Evolutionary conservation across 2,797 vertebrate species (phyloP).

Genomic region (Helostoma temminkii): DNA sequence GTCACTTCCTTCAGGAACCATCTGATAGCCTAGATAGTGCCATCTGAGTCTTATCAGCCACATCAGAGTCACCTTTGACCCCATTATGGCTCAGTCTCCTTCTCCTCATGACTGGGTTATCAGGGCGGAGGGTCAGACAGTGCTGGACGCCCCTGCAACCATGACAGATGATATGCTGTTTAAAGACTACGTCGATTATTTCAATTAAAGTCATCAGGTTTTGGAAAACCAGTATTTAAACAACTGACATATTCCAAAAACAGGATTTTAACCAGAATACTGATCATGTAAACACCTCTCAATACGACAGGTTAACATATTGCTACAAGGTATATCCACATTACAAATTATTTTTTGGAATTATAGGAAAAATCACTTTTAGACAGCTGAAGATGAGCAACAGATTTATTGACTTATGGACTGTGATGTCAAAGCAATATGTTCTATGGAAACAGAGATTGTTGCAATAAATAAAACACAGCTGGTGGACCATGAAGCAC

Average conservation of each 20-base stretch:
- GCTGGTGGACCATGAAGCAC: not conserved
- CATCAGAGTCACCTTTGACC: constrained; percentile 13
- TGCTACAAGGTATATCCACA: too few species aligned
- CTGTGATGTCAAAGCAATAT: not conserved
- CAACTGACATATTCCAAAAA: not conserved
- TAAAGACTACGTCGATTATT: too few species aligned
- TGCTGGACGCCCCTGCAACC: not conserved
- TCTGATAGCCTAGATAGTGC: not conserved
- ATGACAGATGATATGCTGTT: too few species aligned
- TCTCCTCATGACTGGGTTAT: not conserved
- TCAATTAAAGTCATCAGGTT: not conserved
- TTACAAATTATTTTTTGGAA: too few species aligned
- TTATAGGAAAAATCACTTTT: not conserved
- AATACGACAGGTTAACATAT: not conserved
- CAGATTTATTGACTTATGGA: constrained; percentile 25
- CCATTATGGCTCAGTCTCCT: not conserved
- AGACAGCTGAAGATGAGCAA: not conserved
- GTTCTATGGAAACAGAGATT: not conserved
- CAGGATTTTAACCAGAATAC: too few species aligned
- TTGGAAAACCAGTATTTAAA: not conserved
- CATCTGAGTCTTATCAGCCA: not conserved
- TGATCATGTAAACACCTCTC: not conserved
- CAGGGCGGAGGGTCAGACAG: not conserved
- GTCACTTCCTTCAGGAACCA: constrained; percentile 16
- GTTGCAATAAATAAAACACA: constrained; percentile 15